These are phyloP conservation scores for Pseudomyrmex dendroicus DNA, from an alignment of 1,140 invertebrate genomes.

Conservation along the genomic window DNA sequence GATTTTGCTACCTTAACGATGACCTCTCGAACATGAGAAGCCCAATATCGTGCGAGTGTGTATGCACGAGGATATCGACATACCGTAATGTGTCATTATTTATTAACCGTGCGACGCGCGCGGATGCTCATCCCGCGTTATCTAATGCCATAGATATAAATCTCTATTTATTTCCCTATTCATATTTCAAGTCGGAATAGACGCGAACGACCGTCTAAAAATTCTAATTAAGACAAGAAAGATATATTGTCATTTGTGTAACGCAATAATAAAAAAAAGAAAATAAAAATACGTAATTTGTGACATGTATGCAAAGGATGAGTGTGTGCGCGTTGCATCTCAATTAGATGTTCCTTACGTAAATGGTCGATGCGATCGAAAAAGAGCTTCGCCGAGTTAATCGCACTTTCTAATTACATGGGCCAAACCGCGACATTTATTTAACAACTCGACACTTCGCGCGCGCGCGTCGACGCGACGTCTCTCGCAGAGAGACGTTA, in stretches of 20 bases:
- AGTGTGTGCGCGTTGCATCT: background rate
- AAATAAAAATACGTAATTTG: background rate
- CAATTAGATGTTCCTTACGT: slow-evolving; percentile 27
- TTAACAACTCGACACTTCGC: slow-evolving; percentile 56
- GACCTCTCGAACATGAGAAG: slow-evolving; percentile 23
- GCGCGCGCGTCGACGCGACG: slow-evolving; percentile 47
- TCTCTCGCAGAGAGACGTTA: slow-evolving; percentile 66
- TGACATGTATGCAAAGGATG: background rate
- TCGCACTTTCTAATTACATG: slow-evolving; percentile 59
- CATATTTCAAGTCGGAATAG: background rate
- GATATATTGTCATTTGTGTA: background rate
- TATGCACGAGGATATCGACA: slow-evolving; percentile 16
- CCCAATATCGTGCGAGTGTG: slow-evolving; percentile 8
- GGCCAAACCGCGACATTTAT: slow-evolving; percentile 48
- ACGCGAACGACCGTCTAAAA: background rate
- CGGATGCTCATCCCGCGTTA: no score
- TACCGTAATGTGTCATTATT: slow-evolving; percentile 18
- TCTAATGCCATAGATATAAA: background rate
- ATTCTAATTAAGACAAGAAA: background rate
- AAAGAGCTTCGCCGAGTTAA: background rate
- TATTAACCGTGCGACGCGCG: background rate
- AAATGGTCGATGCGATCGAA: slow-evolving; percentile 8
- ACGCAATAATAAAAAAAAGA: background rate
- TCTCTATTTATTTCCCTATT: background rate
- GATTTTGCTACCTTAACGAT: slow-evolving; percentile 49